phyloP scores from a whole-genome alignment of 1,140 invertebrate species.

The Drosophila virilis region DNA sequence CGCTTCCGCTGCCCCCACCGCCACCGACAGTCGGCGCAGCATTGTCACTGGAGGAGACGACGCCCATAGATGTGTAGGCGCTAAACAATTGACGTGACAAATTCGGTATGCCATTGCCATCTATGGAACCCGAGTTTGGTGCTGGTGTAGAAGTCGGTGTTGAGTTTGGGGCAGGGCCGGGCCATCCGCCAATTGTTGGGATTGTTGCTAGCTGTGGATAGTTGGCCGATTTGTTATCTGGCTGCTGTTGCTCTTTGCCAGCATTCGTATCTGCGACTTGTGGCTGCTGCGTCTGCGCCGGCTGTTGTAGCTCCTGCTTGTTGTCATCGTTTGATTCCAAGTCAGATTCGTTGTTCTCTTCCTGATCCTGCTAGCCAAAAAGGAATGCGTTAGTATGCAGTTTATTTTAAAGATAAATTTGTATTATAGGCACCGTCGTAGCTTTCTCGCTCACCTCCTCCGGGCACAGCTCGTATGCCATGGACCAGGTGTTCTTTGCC shows the following conservation, averaged over 20 bases:
- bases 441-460: conserved; percentile 87
- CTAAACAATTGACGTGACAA: conserved; percentile 61
- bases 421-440: conserved; percentile 51
- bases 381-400: conserved; percentile 7
- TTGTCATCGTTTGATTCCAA: conserved; percentile 76
- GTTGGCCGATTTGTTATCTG: conserved; percentile 51
- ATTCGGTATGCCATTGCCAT: conserved; percentile 61
- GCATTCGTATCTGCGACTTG: conserved; percentile 3
- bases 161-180: conserved; percentile 38
- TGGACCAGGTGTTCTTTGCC: conserved; percentile 94
- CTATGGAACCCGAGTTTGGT: neutral
- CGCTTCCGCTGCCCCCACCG: conserved; percentile 47
- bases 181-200: conserved; percentile 61
- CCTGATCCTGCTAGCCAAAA: conserved; percentile 64
- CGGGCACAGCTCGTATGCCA: conserved; percentile 92
- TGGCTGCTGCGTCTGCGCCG: conserved; percentile 24
- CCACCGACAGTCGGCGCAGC: conserved; percentile 20
- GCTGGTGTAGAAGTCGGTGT: conserved; percentile 23
- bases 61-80: conserved; percentile 42
- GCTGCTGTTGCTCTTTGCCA: conserved; percentile 16
- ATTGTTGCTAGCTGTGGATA: conserved; percentile 31
- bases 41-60: conserved; percentile 7
- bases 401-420: neutral
- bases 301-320: conserved; percentile 53
- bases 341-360: conserved; percentile 83